phyloP scores from a whole-genome alignment of 2,797 vertebrate species.

The Orientallactaga sibirica region DNA sequence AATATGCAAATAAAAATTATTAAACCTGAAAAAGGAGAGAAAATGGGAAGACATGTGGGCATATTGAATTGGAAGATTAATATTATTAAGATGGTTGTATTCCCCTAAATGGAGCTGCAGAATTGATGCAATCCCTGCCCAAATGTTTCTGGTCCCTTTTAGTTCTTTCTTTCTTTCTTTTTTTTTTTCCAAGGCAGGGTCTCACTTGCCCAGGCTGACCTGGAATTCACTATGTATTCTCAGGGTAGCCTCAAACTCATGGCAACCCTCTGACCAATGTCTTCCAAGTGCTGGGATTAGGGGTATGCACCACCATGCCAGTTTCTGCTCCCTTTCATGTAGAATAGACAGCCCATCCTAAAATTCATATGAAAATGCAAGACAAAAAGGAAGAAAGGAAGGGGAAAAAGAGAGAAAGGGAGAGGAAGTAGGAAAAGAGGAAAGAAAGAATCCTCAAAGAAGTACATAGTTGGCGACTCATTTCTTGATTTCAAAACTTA shows the following conservation, averaged over 20 bases:
- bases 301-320: background rate
- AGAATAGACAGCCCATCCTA: background rate
- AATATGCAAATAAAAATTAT: background rate
- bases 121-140: background rate
- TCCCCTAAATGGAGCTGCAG: background rate
- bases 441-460: background rate
- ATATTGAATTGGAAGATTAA: conserved; percentile 25
- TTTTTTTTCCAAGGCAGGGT: no score
- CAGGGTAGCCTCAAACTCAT: no score
- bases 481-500: background rate
- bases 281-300: no score
- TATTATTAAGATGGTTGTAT: background rate
- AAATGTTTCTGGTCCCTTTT: background rate
- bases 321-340: background rate
- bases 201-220: no score
- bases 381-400: no score
- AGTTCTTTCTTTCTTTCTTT: no score
- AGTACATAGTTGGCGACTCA: background rate
- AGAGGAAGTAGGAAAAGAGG: background rate
- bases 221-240: no score
- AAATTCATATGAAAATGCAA: conserved; percentile 38
- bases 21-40: background rate
- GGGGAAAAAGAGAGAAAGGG: background rate
- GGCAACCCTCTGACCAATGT: no score
- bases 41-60: background rate